Conservation (phyloP, 2,797 vertebrate species). For the Tauraco hartlaubi region DNA sequence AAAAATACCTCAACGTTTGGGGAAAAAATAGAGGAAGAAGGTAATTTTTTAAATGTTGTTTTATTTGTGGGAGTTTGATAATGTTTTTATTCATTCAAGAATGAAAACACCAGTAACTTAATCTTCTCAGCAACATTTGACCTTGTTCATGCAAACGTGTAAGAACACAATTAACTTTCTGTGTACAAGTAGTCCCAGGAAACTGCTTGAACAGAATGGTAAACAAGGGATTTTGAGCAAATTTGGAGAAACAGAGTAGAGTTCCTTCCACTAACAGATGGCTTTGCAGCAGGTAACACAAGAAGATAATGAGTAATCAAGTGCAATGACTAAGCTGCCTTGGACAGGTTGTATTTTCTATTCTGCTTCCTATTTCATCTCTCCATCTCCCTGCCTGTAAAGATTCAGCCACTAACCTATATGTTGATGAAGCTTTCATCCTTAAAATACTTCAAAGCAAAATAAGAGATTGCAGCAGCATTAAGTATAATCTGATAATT, state of each 20-base stretch:
- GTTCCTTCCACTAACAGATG: constrained; percentile 55
- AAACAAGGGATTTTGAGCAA: constrained; percentile 23
- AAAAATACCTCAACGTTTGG: neutral
- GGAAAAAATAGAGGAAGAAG: neutral
- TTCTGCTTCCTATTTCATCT: neutral
- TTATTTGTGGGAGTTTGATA: neutral
- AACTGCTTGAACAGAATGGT: neutral
- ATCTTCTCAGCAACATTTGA: neutral
- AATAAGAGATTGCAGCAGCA: neutral
- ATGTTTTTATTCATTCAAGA: neutral
- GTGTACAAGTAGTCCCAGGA: neutral
- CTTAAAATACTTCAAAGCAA: neutral
- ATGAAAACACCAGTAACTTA: neutral
- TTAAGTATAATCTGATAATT: neutral
- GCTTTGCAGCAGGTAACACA: constrained; percentile 68
- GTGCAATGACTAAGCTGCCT: constrained; percentile 57
- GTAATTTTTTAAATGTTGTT: neutral
- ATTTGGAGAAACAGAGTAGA: constrained; percentile 9
- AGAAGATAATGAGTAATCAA: constrained; percentile 65
- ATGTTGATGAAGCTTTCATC: neutral
- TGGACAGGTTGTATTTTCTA: constrained; percentile 42
- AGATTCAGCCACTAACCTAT: constrained; percentile 6
- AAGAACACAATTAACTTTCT: neutral
- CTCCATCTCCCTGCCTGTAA: neutral
- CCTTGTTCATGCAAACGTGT: neutral